These are phyloP conservation scores for Volucella inanis DNA, from an alignment of 2,888 invertebrate genomes.

Conservation along the genomic window DNA sequence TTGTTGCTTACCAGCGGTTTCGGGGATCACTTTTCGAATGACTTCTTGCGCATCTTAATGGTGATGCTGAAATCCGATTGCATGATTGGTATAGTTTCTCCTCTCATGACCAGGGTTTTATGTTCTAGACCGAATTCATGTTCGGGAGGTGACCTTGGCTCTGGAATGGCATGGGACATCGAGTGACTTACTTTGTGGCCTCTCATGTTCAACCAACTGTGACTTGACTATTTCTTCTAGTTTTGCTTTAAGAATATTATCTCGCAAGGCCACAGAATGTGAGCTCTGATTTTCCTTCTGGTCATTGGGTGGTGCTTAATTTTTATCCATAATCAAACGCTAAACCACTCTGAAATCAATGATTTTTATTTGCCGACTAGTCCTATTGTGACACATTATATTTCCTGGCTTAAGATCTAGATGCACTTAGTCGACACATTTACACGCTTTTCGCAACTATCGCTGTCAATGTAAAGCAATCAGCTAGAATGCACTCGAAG, in stretches of 20 bases:
- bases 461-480: conserved; percentile 96
- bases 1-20: conserved; percentile 80
- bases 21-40: conserved; percentile 80
- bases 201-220: conserved; percentile 58
- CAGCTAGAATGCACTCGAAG: conserved; percentile 96
- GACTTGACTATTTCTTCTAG: conserved; percentile 81
- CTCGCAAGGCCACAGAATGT: conserved; percentile 78
- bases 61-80: conserved; percentile 83
- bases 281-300: conserved; percentile 68
- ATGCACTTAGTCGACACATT: conserved; percentile 94
- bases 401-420: conserved; percentile 98
- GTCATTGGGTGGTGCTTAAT: conserved; percentile 42
- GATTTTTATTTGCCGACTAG: conserved; percentile 93
- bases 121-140: conserved; percentile 41
- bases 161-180: background rate
- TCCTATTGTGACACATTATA: conserved; percentile 94
- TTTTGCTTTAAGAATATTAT: conserved; percentile 79
- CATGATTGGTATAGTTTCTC: conserved; percentile 80
- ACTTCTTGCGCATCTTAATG: conserved; percentile 82
- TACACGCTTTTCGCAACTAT: conserved; percentile 95
- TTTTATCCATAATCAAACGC: conserved; percentile 82
- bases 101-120: conserved; percentile 52
- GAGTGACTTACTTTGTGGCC: conserved; percentile 14
- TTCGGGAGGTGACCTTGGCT: conserved; percentile 28
- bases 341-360: conserved; percentile 97